Evolutionary conservation across 2,888 invertebrate genomes (phyloP).

Genomic region (Cloeon dipterum): DNA sequence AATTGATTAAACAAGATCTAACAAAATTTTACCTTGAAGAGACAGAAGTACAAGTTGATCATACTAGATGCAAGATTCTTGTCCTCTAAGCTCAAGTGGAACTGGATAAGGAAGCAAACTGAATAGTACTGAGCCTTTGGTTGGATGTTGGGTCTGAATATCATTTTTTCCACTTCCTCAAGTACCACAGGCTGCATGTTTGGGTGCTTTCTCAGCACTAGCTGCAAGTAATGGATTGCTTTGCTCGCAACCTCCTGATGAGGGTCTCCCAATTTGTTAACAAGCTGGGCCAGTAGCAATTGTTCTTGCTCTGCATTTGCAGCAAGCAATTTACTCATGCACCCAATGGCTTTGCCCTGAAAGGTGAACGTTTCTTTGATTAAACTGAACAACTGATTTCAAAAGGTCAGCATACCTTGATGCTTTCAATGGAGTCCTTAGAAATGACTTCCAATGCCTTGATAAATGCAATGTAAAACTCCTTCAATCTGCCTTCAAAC

Average conservation of each 20-base stretch:
- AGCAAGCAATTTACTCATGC: conserved; percentile 48
- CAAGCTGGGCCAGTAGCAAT: conserved; percentile 52
- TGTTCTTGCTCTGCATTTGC: conserved; percentile 69
- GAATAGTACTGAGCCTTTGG: conserved; percentile 79
- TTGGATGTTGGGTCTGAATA: conserved; percentile 71
- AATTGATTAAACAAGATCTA: no score
- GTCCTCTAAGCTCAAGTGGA: conserved; percentile 50
- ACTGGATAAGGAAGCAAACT: conserved; percentile 74
- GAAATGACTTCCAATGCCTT: conserved; percentile 45
- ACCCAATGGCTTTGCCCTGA: conserved; percentile 53
- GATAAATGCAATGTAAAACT: conserved; percentile 45
- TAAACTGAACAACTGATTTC: no score
- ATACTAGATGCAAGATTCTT: conserved; percentile 55
- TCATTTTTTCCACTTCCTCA: conserved; percentile 67
- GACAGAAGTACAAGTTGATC: conserved; percentile 79
- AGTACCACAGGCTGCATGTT: conserved; percentile 80
- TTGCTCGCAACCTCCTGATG: conserved; percentile 68
- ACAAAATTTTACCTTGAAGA: conserved; percentile 77
- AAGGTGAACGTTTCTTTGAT: no score
- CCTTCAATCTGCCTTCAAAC: conserved; percentile 73
- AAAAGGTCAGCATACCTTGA: no score
- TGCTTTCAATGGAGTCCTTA: conserved; percentile 54
- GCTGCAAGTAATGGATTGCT: conserved; percentile 62
- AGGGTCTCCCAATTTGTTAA: conserved; percentile 94
- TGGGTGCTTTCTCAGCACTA: conserved; percentile 61